A percentile compares a stretch with the other conserved stretches of the same genome.
Conservation (phyloP, 2,797 vertebrate genomes). For the Nyctalus aviator region DNA sequence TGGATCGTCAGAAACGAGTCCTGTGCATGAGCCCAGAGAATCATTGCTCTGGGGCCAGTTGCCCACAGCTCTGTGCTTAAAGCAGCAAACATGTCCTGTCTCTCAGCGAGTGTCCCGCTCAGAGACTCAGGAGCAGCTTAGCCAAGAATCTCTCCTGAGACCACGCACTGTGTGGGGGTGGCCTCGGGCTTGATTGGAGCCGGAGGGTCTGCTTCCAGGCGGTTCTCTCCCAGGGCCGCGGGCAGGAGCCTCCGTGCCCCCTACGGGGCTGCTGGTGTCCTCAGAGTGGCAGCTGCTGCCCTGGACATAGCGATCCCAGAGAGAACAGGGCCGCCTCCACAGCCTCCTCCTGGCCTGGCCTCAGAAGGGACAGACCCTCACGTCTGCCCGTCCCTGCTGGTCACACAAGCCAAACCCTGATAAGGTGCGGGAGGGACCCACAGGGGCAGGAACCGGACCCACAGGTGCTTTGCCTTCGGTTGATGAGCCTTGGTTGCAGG, state of each 20-base stretch:
- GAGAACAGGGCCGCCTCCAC: not conserved
- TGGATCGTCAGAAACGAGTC: not conserved
- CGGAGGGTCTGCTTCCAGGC: too few relatives aligned
- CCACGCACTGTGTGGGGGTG: too few relatives aligned
- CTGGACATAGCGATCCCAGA: not conserved
- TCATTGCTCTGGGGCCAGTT: not conserved
- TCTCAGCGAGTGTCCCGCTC: not conserved
- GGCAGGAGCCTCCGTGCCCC: not conserved
- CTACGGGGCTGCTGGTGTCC: not conserved
- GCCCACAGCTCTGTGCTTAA: not conserved
- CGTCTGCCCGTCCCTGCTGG: accelerated
- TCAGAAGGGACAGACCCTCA: not conserved
- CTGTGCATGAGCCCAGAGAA: not conserved
- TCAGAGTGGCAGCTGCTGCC: not conserved
- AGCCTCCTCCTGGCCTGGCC: not conserved
- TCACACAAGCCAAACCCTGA: not conserved
- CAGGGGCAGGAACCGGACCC: not conserved
- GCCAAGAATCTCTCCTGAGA: not conserved
- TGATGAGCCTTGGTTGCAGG: not conserved
- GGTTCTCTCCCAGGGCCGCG: not conserved
- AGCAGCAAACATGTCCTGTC: not conserved
- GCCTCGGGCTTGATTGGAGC: not conserved
- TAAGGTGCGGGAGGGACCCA: not conserved
- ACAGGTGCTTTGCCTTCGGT: not conserved
- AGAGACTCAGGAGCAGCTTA: not conserved